A percentile compares a stretch with the other conserved stretches of the same genome.
phyloP scores from a whole-genome alignment of 2,797 vertebrate species.

The Cossypha niveicapilla region DNA sequence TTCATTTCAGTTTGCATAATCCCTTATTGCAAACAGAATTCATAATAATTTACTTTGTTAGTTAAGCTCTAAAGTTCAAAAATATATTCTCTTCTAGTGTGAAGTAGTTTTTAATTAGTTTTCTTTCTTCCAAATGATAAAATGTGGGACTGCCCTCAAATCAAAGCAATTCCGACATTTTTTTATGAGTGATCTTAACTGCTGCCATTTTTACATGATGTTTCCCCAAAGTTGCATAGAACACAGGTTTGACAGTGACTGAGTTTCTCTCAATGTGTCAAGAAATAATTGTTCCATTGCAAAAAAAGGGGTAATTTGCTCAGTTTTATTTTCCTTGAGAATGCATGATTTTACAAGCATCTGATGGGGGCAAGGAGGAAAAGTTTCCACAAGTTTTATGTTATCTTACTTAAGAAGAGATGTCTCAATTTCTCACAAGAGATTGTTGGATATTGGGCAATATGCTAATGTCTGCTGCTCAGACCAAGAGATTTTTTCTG shows the following conservation, averaged over 20 bases:
- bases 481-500: background rate
- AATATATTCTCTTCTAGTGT: background rate
- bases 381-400: background rate
- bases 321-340: background rate
- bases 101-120: background rate
- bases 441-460: background rate
- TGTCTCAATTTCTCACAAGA: background rate
- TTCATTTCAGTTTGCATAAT: background rate
- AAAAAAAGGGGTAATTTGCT: background rate
- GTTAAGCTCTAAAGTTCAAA: background rate
- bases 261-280: background rate
- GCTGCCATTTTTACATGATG: background rate
- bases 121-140: background rate
- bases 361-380: accelerated
- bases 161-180: background rate
- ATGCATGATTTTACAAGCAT: background rate
- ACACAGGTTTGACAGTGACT: background rate
- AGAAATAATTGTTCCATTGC: background rate
- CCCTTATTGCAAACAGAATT: background rate
- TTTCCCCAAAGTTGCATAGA: background rate
- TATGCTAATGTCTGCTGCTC: background rate
- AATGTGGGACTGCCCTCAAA: background rate
- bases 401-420: background rate
- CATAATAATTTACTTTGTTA: background rate
- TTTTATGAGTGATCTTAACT: background rate